phyloP scores from a whole-genome alignment of 2,113 vertebrate species.

The Plecturocebus donacophilus region DNA sequence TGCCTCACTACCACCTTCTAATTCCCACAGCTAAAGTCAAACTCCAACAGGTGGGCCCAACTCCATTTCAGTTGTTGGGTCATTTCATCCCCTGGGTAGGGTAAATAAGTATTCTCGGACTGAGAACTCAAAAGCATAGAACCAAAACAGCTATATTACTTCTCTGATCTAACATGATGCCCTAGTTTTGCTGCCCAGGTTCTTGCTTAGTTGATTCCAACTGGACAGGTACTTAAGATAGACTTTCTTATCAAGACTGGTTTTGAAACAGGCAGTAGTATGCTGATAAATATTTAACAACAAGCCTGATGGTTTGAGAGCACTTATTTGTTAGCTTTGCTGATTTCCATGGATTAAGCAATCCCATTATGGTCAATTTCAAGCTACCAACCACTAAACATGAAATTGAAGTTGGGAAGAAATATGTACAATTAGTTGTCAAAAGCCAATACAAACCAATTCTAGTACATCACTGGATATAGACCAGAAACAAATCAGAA shows the following conservation, averaged over 20 bases:
- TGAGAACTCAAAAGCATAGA: background rate
- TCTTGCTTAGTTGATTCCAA: background rate
- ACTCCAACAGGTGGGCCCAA: background rate
- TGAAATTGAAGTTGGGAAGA: background rate
- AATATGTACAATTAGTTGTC: background rate
- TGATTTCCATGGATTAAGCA: slow-evolving; percentile 25
- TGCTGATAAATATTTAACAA: background rate
- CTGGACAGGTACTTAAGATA: background rate
- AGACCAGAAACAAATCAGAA: slow-evolving; percentile 26
- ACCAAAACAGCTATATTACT: background rate
- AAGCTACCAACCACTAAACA: slow-evolving; percentile 28
- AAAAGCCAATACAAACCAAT: background rate
- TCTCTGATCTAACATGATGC: background rate
- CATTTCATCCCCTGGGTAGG: background rate
- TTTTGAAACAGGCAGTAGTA: background rate
- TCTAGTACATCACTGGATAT: background rate
- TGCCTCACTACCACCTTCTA: background rate
- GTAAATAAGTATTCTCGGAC: background rate
- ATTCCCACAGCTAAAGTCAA: background rate
- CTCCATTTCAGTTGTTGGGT: background rate
- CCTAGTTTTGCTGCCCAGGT: background rate
- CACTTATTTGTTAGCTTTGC: background rate
- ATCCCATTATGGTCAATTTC: background rate
- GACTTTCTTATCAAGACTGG: background rate
- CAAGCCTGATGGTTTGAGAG: background rate